Base-by-base conservation (phyloP, 2,113 vertebrate species). In the Dipodomys stephensi region DNA sequence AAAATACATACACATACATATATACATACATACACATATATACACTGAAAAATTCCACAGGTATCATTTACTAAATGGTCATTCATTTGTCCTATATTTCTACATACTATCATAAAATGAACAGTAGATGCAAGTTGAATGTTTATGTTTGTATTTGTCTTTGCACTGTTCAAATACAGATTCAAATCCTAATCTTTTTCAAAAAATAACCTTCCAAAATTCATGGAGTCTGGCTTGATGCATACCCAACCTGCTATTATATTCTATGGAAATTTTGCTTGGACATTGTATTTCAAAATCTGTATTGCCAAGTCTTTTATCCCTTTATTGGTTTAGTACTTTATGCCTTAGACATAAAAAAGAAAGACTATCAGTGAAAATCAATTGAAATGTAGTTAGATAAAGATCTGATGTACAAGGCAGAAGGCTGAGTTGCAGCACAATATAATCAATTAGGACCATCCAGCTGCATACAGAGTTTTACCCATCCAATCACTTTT, bases 311-410 rank as follows among this genome's bases (percentile, higher is more conserved):
- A 98, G 97, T 98, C 97, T 98, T 98, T 98, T 98, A 98, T 98
- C 97, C 98, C 97, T 98, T 98, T 98, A 98, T 98, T 98, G 98
- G 97, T 98, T 98, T 98, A 98, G 98, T 98, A 98, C 98, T 98
- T 97, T 98, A 98, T 98, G 97, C 97, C 95, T 90, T 94, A 97
- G 98, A 97, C 98, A 97, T 98, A 97, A 97, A 97, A 98, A 98
- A 98, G 23, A 64, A 98, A 98, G 98, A 97, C 98, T 98, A 98
- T 98, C 98, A 98, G 98, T 98, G 98, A 98, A 98, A 98, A 98
- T 98, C 98, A 98, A 98, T 98, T 97, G 98, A 98, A 98, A 98
- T 98, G 98, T 97, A 98, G 98, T 98, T 98, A 98, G 98, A 97
- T 98, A 97, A 95, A 97, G 98, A 98, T 98, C 98, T 98, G 98